Evolutionary conservation across 2,113 vertebrate species (phyloP).

Genomic region (Bos indicus): DNA sequence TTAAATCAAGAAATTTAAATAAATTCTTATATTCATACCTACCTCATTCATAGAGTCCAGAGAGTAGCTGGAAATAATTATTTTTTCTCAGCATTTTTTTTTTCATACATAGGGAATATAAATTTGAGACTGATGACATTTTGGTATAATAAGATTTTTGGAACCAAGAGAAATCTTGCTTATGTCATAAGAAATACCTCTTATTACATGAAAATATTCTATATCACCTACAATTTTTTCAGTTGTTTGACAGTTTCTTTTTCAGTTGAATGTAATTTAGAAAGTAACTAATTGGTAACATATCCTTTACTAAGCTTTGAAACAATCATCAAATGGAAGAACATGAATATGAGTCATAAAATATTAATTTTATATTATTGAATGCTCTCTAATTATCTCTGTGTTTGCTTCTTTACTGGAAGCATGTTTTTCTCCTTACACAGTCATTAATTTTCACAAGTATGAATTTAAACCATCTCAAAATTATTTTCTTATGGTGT

Average conservation of each 20-base stretch:
- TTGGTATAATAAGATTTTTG: background rate
- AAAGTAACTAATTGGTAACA: conserved; percentile 45
- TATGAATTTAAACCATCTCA: conserved; percentile 31
- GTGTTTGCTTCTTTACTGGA: conserved; percentile 53
- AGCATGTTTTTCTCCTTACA: conserved; percentile 55
- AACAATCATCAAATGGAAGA: conserved; percentile 46
- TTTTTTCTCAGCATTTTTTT: background rate
- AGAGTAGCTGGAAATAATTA: background rate
- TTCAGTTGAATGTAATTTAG: conserved; percentile 37
- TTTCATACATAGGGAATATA: background rate
- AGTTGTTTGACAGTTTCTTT: conserved; percentile 20
- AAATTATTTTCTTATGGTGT: conserved; percentile 48
- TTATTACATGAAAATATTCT: background rate
- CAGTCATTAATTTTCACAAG: conserved; percentile 54
- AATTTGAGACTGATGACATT: background rate
- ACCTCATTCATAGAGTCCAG: background rate
- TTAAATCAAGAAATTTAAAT: background rate
- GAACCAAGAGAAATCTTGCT: background rate
- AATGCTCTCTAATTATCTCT: conserved; percentile 61
- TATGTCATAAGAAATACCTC: background rate
- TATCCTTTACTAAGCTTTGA: conserved; percentile 48
- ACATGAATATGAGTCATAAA: conserved; percentile 51
- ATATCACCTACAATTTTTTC: background rate
- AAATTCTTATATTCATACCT: background rate
- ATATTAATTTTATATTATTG: conserved; percentile 60